These are phyloP conservation scores for Fistularia tabacaria DNA, from an alignment of 2,797 vertebrate genomes.

Conservation along the genomic window DNA sequence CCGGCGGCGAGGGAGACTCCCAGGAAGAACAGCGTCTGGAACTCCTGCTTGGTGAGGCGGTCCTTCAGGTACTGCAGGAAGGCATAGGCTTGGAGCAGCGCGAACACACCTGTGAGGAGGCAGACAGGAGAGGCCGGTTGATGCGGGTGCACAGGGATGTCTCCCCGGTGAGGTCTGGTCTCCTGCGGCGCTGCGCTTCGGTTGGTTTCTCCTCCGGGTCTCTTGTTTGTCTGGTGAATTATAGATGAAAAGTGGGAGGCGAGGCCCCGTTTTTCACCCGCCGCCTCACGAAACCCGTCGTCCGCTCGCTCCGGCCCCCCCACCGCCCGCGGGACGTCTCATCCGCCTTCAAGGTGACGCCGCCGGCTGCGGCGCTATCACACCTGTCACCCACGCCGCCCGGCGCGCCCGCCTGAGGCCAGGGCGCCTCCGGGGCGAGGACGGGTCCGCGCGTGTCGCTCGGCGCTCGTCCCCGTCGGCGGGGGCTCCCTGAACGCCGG, in stretches of 20 bases:
- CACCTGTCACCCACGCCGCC: slow-evolving; percentile 43
- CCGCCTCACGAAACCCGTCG: slow-evolving; percentile 39
- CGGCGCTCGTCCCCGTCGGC: slow-evolving; percentile 40
- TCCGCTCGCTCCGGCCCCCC: slow-evolving; percentile 37
- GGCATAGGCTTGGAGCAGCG: slow-evolving; percentile 93
- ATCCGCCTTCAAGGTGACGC: slow-evolving; percentile 49
- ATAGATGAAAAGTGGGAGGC: slow-evolving; percentile 12
- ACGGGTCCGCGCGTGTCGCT: slow-evolving; percentile 51
- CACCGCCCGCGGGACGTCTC: slow-evolving; percentile 27
- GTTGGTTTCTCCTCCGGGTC: slow-evolving; percentile 4
- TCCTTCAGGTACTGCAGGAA: slow-evolving; percentile 98
- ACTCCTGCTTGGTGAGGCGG: slow-evolving; percentile 94
- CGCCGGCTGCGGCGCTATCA: slow-evolving; percentile 45
- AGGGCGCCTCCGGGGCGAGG: slow-evolving; percentile 35
- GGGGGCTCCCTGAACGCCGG: slow-evolving; percentile 29
- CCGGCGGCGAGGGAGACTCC: slow-evolving; percentile 94
- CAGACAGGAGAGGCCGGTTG: slow-evolving; percentile 25
- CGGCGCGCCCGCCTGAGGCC: slow-evolving; percentile 36
- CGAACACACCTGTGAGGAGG: slow-evolving; percentile 85
- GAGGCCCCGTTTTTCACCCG: slow-evolving; percentile 12
- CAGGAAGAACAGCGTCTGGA: slow-evolving; percentile 97
- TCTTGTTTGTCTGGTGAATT: slow-evolving; percentile 26
- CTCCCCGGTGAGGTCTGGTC: no score
- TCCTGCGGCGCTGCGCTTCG: no score
- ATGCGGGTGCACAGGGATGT: background rate